phyloP scores from a whole-genome alignment of 2,113 vertebrate species.

The Lamprologus ornatipinnis region DNA sequence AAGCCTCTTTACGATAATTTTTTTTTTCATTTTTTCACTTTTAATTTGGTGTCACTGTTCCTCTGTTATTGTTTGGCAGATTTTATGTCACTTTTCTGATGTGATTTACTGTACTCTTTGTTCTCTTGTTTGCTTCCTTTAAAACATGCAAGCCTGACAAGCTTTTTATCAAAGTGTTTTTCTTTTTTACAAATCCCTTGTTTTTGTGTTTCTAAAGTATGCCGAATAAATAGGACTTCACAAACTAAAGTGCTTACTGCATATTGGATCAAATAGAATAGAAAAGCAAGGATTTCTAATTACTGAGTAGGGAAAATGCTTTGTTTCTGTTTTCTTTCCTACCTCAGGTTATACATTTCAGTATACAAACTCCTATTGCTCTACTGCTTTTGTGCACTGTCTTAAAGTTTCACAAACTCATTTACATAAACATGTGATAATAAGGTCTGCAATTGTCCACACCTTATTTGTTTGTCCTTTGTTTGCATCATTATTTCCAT shows the following conservation, averaged over 20 bases:
- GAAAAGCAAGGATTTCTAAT: slow-evolving; percentile 18
- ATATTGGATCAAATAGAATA: slow-evolving; percentile 38
- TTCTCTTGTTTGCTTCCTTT: background rate
- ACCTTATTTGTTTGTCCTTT: slow-evolving; percentile 13
- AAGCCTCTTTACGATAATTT: background rate
- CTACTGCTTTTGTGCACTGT: background rate
- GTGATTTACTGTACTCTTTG: background rate
- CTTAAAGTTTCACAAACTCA: background rate
- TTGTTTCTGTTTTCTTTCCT: slow-evolving; percentile 20
- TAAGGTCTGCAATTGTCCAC: background rate
- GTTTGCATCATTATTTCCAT: slow-evolving; percentile 22
- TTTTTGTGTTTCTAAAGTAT: slow-evolving; percentile 8
- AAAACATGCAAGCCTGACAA: background rate
- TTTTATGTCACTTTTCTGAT: background rate
- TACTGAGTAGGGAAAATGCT: background rate
- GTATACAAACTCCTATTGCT: background rate
- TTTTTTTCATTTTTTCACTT: background rate
- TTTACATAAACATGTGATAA: slow-evolving; percentile 24
- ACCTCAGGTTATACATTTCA: slow-evolving; percentile 18
- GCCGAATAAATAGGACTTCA: background rate
- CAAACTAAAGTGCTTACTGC: background rate
- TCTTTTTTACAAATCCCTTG: background rate
- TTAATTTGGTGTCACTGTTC: background rate
- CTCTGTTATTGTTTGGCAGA: background rate
- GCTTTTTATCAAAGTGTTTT: background rate